Base-by-base conservation (phyloP, 2,888 invertebrate species). In the Caradrina kadenii region DNA sequence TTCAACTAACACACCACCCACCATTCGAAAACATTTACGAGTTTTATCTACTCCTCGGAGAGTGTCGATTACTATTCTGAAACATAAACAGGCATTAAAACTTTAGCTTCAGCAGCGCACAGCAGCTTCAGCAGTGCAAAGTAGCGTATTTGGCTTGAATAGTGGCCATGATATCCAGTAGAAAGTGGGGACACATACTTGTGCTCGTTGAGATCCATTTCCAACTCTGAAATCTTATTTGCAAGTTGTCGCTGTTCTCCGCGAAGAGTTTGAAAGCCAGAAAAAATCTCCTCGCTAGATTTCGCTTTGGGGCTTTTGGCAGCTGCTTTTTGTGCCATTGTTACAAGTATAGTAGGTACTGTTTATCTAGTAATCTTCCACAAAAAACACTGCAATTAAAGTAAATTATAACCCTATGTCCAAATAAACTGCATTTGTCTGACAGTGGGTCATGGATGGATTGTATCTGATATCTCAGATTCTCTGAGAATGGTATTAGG, bases 141-240 rank as follows among this genome's bases (percentile, higher is more conserved):
- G 22, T 50, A 31, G 31, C 8, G 17, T 26, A 17, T 1, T 45
- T 15, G 17, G 45, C 45, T 45, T 45, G 39, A 11, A 13, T 45
- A 17, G 5, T 45, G 5, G 45, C 45, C 17, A n/a, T 19, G 15
- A 22, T 42, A 59, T 3, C 45, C 22, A 10, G 26, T 31, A 49
- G n/a, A 5, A 1, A 19, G 45, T 26, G 15, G 17, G 15, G 21
- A 42, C 35, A 92, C 96, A 96, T 96, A 99, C 99, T 98, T 99
- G 96, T 99, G 99, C 95, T 99, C 99, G 91, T 98, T 99, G 76
- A 98, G 96, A 93, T 99, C 99, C 96, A 98, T 97, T 96, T 99
- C 99, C 86, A 99, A 96, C 95, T 99, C 99, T 1, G 98, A 97
- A 75, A 99, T 96, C 96, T 99, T 99, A 85, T 97, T 97, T 39